Percentiles rank a stretch among this genome's conserved stretches.
phyloP scores from a whole-genome alignment of 2,797 vertebrate species.

The Sebastes wilsoni region DNA sequence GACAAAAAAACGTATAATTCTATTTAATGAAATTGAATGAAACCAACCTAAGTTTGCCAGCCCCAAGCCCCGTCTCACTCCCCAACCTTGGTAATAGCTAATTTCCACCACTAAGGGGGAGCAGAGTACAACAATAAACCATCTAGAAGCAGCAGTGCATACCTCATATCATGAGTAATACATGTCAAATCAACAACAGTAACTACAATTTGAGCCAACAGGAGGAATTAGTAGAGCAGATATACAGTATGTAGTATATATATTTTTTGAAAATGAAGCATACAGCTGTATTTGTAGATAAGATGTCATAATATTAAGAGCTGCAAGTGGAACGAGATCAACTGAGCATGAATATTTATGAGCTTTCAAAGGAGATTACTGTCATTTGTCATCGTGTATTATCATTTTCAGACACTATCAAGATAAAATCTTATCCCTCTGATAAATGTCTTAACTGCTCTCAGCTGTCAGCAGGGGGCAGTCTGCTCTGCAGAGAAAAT shows the following conservation, averaged over 20 bases:
- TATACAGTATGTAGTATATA: not conserved
- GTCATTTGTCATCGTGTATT: not conserved
- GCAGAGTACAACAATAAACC: conserved; percentile 10
- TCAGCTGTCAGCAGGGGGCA: conserved; percentile 50
- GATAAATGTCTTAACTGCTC: not conserved
- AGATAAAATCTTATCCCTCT: not conserved
- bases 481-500: conserved; percentile 17
- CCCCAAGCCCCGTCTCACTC: fast-evolving
- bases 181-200: not conserved
- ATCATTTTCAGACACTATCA: conserved; percentile 1
- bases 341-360: not conserved
- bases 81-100: not conserved
- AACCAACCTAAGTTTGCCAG: not conserved
- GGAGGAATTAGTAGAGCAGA: not conserved
- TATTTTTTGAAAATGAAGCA: not conserved
- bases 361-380: not conserved
- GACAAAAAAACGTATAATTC: no score
- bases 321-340: not conserved
- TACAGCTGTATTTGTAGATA: not conserved
- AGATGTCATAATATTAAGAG: not conserved
- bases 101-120: conserved; percentile 31
- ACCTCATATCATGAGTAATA: not conserved
- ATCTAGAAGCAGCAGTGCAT: not conserved
- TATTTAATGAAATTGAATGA: not conserved
- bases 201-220: not conserved